Evolutionary conservation across 2,888 invertebrate species (phyloP).

Genomic region (Cataglyphis cursor): DNA sequence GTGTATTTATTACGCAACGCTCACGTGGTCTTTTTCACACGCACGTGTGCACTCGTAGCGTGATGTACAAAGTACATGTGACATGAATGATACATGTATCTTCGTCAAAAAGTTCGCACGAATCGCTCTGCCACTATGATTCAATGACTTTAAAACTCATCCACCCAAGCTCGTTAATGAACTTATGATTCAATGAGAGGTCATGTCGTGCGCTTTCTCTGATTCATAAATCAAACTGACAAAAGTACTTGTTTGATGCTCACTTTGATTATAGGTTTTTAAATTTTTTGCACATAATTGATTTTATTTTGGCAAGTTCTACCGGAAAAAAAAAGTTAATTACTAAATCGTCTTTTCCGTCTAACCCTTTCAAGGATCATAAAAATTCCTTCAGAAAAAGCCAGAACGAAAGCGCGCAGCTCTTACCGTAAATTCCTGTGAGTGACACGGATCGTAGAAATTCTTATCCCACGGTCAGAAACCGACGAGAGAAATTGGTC

Average conservation of each 20-base stretch:
- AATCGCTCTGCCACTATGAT: conserved; percentile 15
- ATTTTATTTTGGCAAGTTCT: neutral
- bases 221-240: neutral
- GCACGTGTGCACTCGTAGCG: conserved; percentile 49
- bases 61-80: conserved; percentile 14
- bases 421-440: conserved; percentile 62
- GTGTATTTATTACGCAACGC: conserved; percentile 72
- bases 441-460: conserved; percentile 70
- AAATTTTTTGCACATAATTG: conserved; percentile 10
- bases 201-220: neutral
- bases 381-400: conserved; percentile 47
- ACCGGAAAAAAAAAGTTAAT: conserved; percentile 23
- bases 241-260: conserved; percentile 2
- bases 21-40: conserved; percentile 40
- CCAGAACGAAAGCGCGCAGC: neutral
- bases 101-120: conserved; percentile 6
- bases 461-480: conserved; percentile 71
- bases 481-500: conserved; percentile 61
- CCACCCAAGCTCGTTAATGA: conserved; percentile 36
- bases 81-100: conserved; percentile 13
- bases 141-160: conserved; percentile 31
- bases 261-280: neutral
- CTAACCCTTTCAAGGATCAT: neutral
- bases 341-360: conserved; percentile 1
- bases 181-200: conserved; percentile 34